Evolutionary conservation across 2,113 vertebrate genomes (phyloP).

Genomic region (Mustela lutreola): DNA sequence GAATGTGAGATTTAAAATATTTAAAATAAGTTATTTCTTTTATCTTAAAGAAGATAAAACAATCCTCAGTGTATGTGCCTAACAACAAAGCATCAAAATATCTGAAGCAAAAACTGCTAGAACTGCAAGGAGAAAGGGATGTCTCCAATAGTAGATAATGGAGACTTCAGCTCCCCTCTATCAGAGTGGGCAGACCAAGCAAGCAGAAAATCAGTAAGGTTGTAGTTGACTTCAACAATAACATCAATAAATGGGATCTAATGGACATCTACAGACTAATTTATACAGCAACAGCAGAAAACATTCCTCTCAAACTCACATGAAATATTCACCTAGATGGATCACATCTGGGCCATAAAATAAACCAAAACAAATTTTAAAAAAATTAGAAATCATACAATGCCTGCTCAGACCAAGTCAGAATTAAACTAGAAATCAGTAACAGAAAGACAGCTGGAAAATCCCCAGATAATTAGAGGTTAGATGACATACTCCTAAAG

Average conservation of each 20-base stretch:
- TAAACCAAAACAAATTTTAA: background rate
- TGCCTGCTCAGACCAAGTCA: background rate
- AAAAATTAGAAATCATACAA: background rate
- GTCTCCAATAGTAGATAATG: background rate
- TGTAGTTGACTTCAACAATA: background rate
- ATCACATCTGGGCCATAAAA: background rate
- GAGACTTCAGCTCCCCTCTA: background rate
- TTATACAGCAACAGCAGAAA: background rate
- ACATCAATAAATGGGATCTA: background rate
- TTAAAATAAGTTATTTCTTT: no score
- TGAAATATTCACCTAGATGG: background rate
- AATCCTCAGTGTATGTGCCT: background rate
- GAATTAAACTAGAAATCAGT: background rate
- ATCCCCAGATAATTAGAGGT: background rate
- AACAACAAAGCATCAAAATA: background rate
- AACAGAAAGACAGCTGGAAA: background rate
- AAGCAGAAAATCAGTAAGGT: background rate
- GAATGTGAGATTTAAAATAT: background rate
- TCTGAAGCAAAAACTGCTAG: background rate
- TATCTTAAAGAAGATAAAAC: no score
- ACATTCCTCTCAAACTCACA: background rate
- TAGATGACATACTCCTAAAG: background rate
- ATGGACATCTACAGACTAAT: background rate
- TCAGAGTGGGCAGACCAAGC: background rate
- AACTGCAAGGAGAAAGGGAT: background rate